Evolutionary conservation across 2,797 vertebrate species (phyloP).

Genomic region (Pogoniulus pusillus): DNA sequence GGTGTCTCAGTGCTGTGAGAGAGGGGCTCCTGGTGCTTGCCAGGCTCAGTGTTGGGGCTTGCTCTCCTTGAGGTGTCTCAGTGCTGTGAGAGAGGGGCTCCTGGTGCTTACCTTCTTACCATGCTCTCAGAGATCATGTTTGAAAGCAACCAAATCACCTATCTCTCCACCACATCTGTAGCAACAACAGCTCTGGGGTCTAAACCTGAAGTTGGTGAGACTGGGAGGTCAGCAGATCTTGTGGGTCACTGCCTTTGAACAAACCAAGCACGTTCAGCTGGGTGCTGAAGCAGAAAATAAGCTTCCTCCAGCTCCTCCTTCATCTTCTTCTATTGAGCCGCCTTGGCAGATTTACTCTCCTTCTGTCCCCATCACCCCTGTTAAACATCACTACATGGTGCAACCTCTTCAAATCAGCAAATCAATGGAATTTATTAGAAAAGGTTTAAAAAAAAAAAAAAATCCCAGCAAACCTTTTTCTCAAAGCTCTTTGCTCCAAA

Average conservation of each 20-base stretch:
- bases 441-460: too few relatives aligned
- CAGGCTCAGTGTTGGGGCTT: too few relatives aligned
- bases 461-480: background rate
- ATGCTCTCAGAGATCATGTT: too few relatives aligned
- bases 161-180: background rate
- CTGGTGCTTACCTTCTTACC: too few relatives aligned
- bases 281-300: background rate
- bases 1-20: too few relatives aligned
- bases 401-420: background rate
- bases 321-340: constrained; percentile 7
- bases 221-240: background rate
- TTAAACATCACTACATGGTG: background rate
- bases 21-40: background rate
- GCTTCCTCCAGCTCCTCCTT: background rate
- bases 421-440: background rate
- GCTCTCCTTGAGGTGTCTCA: too few relatives aligned
- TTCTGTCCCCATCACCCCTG: background rate
- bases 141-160: too few relatives aligned
- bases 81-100: too few relatives aligned
- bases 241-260: background rate
- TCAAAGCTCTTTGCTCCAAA: background rate
- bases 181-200: background rate
- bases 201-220: background rate
- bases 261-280: background rate
- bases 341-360: background rate